Conservation (phyloP, 1,140 invertebrate species). For the Apis mellifera region Amel_HAv3.1 CM009939.2:7534501-7535000, state of each 20-base stretch:
- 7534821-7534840: not conserved
- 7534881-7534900: not conserved
- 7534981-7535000: too few species aligned
- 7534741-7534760: too few species aligned
- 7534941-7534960: not conserved
- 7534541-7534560: not conserved
- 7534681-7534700: not conserved
- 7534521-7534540: not conserved
- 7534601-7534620: not conserved
- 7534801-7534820: not conserved
- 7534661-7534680: not conserved
- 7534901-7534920: not conserved
- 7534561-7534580: not conserved
- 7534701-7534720: not conserved
- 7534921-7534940: not conserved
- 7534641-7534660: constrained; percentile 7
- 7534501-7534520: not conserved
- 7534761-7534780: not conserved
- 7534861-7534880: not conserved
- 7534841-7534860: not conserved
- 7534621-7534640: not conserved
- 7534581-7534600: constrained; percentile 9
- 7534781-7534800: constrained; percentile 3
- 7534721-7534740: too few species aligned
- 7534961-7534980: not conserved